Percentiles rank a stretch among this genome's conserved stretches.
phyloP scores from a whole-genome alignment of 2,113 vertebrate species.

The Lampris incognitus region DNA sequence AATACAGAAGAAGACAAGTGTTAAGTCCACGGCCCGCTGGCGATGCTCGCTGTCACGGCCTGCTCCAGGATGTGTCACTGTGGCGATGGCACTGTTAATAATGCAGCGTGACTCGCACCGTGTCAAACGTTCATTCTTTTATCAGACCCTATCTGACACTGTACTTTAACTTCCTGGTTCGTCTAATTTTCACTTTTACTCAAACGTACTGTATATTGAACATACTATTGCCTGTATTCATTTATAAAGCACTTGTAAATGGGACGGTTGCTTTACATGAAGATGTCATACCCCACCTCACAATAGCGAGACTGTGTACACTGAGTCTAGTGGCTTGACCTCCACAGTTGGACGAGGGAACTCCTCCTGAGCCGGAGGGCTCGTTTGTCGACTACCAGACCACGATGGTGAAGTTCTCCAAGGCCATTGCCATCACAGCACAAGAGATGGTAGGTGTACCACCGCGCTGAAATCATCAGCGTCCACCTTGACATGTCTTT shows the following conservation, averaged over 20 bases:
- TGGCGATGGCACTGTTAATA: slow-evolving; percentile 48
- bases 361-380: slow-evolving; percentile 92
- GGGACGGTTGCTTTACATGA: neutral
- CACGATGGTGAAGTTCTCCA: slow-evolving; percentile 97
- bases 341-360: slow-evolving; percentile 93
- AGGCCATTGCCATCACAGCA: slow-evolving; percentile 95
- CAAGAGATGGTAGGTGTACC: slow-evolving; percentile 95
- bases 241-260: neutral
- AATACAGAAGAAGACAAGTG: slow-evolving; percentile 41
- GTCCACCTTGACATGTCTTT: slow-evolving; percentile 6
- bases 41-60: slow-evolving; percentile 56
- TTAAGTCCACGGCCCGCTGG: slow-evolving; percentile 53
- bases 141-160: neutral
- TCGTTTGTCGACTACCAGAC: slow-evolving; percentile 99
- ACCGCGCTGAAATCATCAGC: neutral
- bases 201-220: neutral
- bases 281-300: neutral
- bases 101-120: slow-evolving; percentile 31
- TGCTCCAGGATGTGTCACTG: slow-evolving; percentile 32
- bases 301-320: neutral
- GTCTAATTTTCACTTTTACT: slow-evolving; percentile 8
- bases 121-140: neutral
- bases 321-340: neutral
- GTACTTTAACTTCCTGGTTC: neutral
- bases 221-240: neutral